Evolutionary conservation across 2,888 invertebrate species (phyloP), one percentile per base, ranked within the genome.

Genomic region (Glyphotaelius pellucidus): DNA sequence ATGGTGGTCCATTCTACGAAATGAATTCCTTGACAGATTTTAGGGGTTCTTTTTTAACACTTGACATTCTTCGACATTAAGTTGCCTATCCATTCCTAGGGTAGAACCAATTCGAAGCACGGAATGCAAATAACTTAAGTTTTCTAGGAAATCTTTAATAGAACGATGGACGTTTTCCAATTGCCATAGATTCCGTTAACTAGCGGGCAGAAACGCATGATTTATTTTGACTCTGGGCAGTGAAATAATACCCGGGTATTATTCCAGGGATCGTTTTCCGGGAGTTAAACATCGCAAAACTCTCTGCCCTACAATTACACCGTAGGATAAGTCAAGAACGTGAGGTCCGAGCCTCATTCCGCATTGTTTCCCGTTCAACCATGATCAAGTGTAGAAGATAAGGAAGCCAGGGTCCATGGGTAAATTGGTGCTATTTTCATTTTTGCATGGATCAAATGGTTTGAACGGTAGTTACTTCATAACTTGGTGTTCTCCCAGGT

Each of bases 241-340:
- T 67, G 67, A 67, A 67, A 5, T 67, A 67, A 67, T 67, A 67
- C 67, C 7, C 25, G 7, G 67, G 67, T 67, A 67, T 67, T 67
- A 67, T 67, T 67, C 67, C 67, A 67, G 67, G 52, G 67, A 67
- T 25, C 67, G 67, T 67, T 67, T 67, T 67, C 67, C 67, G 67
- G 67, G 67, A 67, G 67, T 67, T 67, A 67, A 67, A 67, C 67
- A 25, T 67, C 9, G 67, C 67, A n/a, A 67, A 67, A 67, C 15
- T 35, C 32, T 83, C 35, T 83, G 83, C 83, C 83, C 83, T 83
- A 35, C 83, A 83, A 83, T 83, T 32, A 83, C 25, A 83, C 81
- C 32, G 19, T 83, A 32, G 81, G 81, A 83, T 83, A 83, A 83
- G 81, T 32, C 81, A 83, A 83, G 81, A 83, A 83, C 81, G 83